These are phyloP conservation scores for Enteromius mattozi DNA, from an alignment of 2,797 vertebrate species.

Conservation along the genomic window DNA sequence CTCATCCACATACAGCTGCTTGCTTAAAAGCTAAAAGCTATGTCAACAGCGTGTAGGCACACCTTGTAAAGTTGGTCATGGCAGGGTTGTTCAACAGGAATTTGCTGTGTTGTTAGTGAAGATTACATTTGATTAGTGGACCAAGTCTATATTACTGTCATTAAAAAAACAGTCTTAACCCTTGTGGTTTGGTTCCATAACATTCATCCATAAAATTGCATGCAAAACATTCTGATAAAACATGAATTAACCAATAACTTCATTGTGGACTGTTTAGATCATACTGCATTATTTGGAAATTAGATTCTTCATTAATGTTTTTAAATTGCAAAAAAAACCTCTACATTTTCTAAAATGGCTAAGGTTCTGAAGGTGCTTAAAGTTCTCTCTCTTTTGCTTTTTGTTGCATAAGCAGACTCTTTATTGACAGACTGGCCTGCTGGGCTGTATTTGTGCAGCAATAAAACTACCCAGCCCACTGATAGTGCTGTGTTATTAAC, in stretches of 20 bases:
- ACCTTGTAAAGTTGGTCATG: neutral
- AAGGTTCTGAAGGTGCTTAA: neutral
- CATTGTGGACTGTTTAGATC: neutral
- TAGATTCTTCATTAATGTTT: neutral
- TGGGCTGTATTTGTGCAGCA: constrained; percentile 73
- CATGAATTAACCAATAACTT: neutral
- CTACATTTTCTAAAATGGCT: neutral
- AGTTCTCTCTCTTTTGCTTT: constrained; percentile 40
- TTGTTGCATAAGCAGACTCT: constrained; percentile 61
- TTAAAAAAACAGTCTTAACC: neutral
- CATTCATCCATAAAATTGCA: neutral
- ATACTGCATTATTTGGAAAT: neutral
- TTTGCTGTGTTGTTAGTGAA: neutral
- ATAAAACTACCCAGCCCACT: constrained; percentile 70
- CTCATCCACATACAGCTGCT: neutral
- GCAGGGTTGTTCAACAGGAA: neutral
- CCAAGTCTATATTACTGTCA: neutral
- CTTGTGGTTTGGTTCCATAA: neutral
- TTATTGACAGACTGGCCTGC: constrained; percentile 76
- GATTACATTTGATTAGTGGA: neutral
- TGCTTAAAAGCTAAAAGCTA: constrained; percentile 1
- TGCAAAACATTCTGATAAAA: neutral
- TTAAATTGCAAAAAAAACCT: neutral
- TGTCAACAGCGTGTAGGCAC: constrained; percentile 16
- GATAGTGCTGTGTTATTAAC: constrained; percentile 60